Evolutionary conservation across 2,888 invertebrate genomes (phyloP).

Genomic region (Oscheius sp.): DNA sequence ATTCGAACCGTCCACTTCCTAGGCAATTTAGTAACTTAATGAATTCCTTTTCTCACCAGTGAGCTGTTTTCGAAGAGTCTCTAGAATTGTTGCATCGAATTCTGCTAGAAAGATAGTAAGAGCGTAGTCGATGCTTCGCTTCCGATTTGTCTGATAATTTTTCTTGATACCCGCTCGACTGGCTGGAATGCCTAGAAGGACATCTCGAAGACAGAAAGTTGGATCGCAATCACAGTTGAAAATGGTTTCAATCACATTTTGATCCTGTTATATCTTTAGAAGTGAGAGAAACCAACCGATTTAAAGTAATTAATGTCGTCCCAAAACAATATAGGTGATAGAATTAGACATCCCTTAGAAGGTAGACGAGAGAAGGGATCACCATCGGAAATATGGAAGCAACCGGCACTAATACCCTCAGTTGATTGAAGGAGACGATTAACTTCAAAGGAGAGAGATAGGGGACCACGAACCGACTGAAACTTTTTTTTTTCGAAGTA

Average conservation of each 20-base stretch:
- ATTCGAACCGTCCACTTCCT: conserved; percentile 4
- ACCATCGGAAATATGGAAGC: conserved; percentile 36
- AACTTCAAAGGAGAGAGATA: conserved; percentile 47
- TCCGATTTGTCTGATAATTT: conserved; percentile 62
- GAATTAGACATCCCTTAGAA: conserved; percentile 49
- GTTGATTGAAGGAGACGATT: conserved; percentile 35
- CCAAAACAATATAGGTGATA: conserved; percentile 64
- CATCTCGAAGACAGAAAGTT: conserved; percentile 59
- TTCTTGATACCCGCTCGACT: conserved; percentile 59
- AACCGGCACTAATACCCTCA: conserved; percentile 35
- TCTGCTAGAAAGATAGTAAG: conserved; percentile 53
- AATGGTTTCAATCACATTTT: conserved; percentile 51
- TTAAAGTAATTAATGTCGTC: conserved; percentile 43
- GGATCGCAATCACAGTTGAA: conserved; percentile 59
- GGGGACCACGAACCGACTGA: conserved; percentile 51
- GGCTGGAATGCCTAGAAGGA: conserved; percentile 60
- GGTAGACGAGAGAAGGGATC: conserved; percentile 38
- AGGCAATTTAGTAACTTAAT: background rate
- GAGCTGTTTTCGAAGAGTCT: conserved; percentile 1
- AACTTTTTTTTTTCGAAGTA: background rate
- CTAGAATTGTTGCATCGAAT: conserved; percentile 36
- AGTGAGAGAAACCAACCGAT: conserved; percentile 21
- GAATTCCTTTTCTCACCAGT: too few relatives aligned
- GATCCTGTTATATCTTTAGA: conserved; percentile 38
- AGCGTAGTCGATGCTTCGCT: conserved; percentile 60